Evolutionary conservation across 2,888 invertebrate genomes (phyloP).

Genomic region (Ormyrus rosae): DNA sequence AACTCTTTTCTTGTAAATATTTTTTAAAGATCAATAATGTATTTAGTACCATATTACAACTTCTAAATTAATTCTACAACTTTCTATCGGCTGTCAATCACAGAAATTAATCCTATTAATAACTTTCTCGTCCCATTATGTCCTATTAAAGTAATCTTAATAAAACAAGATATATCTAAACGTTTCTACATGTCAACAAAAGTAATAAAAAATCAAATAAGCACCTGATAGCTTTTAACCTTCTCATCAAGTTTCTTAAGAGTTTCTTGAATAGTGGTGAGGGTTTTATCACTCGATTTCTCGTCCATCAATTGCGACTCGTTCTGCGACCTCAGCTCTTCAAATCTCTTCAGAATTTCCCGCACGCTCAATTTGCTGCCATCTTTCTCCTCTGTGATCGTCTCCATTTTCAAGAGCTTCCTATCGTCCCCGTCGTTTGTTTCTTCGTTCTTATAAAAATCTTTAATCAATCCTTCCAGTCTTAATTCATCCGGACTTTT

Average conservation of each 20-base stretch:
- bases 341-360: slow-evolving; percentile 89
- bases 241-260: slow-evolving; percentile 76
- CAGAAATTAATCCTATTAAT: background rate
- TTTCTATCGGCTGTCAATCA: background rate
- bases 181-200: background rate
- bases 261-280: slow-evolving; percentile 75
- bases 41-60: background rate
- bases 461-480: slow-evolving; percentile 69
- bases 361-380: slow-evolving; percentile 88
- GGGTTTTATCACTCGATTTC: slow-evolving; percentile 70
- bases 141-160: background rate
- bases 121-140: background rate
- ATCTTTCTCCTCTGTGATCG: slow-evolving; percentile 88
- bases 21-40: no score
- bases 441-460: slow-evolving; percentile 70
- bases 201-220: slow-evolving; percentile 3
- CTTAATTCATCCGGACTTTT: slow-evolving; percentile 63
- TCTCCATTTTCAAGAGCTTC: slow-evolving; percentile 81
- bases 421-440: slow-evolving; percentile 60
- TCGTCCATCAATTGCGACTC: slow-evolving; percentile 65
- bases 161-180: background rate
- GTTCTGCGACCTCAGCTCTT: slow-evolving; percentile 78
- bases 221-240: slow-evolving; percentile 73
- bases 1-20: no score
- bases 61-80: background rate